These are phyloP conservation scores for Rhagonycha lutea DNA, from an alignment of 2,888 invertebrate species.

Conservation along the genomic window DNA sequence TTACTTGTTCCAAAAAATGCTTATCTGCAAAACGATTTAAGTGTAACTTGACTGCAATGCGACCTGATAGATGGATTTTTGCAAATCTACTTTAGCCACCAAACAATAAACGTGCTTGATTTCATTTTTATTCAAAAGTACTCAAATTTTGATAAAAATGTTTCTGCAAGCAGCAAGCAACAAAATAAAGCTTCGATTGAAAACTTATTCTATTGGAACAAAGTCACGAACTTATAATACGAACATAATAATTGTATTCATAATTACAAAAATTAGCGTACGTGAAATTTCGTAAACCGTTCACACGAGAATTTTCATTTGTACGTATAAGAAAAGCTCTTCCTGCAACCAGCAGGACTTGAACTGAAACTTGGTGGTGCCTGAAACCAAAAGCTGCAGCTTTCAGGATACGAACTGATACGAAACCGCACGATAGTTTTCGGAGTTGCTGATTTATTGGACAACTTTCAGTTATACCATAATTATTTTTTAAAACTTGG, in stretches of 20 bases:
- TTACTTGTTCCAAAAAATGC: background rate
- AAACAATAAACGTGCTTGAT: background rate
- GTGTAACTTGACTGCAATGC: background rate
- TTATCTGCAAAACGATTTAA: background rate
- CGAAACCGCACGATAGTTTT: slow-evolving; percentile 29
- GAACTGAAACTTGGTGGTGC: slow-evolving; percentile 20
- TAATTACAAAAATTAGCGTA: background rate
- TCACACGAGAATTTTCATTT: background rate
- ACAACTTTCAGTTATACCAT: slow-evolving; percentile 32
- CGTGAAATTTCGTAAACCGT: background rate
- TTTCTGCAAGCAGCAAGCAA: background rate
- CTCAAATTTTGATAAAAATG: background rate
- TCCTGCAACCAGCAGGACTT: slow-evolving; percentile 24
- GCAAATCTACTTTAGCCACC: background rate
- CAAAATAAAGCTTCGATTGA: background rate
- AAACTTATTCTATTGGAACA: background rate
- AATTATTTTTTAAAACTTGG: slow-evolving; percentile 32
- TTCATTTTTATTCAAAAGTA: background rate
- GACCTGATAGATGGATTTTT: background rate
- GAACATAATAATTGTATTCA: background rate
- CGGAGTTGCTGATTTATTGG: slow-evolving; percentile 26
- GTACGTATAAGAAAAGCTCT: slow-evolving; percentile 10
- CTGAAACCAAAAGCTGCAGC: slow-evolving; percentile 35
- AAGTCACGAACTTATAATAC: background rate
- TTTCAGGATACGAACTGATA: slow-evolving; percentile 32